phyloP scores from a whole-genome alignment of 2,888 invertebrate species.

The Dysmachus trigonus region DNA sequence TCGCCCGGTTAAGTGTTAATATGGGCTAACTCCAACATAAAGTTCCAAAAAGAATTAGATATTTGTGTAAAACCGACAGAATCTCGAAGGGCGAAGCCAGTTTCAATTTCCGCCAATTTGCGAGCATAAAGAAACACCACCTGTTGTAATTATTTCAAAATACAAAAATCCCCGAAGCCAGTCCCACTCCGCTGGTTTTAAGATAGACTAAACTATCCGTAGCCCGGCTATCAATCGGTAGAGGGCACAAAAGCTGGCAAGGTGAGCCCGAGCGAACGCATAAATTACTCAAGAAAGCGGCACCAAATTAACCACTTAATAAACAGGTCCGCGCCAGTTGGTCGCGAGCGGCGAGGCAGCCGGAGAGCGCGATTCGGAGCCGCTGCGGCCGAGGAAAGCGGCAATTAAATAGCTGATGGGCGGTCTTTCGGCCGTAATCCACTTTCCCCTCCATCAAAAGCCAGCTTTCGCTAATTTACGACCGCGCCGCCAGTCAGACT shows the following conservation, averaged over 20 bases:
- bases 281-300: constrained; percentile 9
- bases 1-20: too few relatives aligned
- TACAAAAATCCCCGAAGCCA: neutral
- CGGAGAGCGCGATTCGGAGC: neutral
- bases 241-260: constrained; percentile 39
- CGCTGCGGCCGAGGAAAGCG: neutral
- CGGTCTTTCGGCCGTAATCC: constrained; percentile 16
- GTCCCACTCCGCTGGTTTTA: constrained; percentile 9
- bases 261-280: neutral
- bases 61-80: too few relatives aligned
- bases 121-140: neutral
- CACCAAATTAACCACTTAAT: constrained; percentile 13
- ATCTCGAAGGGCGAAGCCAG: too few relatives aligned
- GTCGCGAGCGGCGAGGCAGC: neutral
- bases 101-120: neutral
- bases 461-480: constrained; percentile 30
- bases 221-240: constrained; percentile 21
- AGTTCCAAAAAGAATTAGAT: too few relatives aligned
- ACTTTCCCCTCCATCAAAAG: constrained; percentile 30
- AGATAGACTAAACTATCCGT: constrained; percentile 24
- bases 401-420: constrained; percentile 19
- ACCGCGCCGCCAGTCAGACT: constrained; percentile 17
- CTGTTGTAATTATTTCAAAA: constrained; percentile 6
- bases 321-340: neutral
- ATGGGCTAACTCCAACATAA: too few relatives aligned